Evolutionary conservation across 35 echinoderm and acorn worm species (phyloP).

Genomic region (Apostichopus japonicus): DNA sequence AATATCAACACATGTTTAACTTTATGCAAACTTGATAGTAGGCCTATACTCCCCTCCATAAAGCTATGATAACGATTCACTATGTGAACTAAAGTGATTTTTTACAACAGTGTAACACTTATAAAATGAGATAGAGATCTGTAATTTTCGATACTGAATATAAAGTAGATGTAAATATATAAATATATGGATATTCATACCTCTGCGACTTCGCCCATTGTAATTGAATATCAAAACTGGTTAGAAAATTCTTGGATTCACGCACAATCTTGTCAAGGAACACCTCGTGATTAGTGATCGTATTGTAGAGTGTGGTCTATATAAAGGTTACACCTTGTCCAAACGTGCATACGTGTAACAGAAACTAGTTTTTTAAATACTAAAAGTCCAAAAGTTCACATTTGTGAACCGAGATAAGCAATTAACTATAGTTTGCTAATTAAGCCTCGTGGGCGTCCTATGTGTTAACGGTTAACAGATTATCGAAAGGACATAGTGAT

Average conservation of each 20-base stretch:
- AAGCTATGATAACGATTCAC: too few species aligned
- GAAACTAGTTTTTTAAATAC: not conserved
- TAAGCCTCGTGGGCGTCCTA: not conserved
- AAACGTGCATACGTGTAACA: not conserved
- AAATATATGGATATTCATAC: not conserved
- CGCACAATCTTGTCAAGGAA: not conserved
- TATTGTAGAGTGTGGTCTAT: too few species aligned
- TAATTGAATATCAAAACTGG: not conserved
- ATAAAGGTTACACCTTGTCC: not conserved
- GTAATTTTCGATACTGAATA: too few species aligned
- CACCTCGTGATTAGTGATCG: not conserved
- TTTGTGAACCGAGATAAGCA: not conserved
- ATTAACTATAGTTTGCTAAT: not conserved
- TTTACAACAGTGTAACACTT: too few species aligned
- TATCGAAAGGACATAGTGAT: too few species aligned
- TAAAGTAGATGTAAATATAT: too few species aligned
- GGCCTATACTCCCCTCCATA: too few species aligned
- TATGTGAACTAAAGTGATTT: too few species aligned
- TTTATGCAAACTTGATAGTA: too few species aligned
- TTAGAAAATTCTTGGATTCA: too few species aligned
- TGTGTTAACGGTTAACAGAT: not conserved
- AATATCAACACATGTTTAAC: too few species aligned
- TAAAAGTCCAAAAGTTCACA: conserved; percentile 20
- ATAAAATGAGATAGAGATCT: too few species aligned
- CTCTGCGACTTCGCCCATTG: conserved; percentile 35